Evolutionary conservation across 1,140 invertebrate genomes (phyloP), one percentile per base, ranked within the genome.

Genomic region (Drosophila elegans): DNA sequence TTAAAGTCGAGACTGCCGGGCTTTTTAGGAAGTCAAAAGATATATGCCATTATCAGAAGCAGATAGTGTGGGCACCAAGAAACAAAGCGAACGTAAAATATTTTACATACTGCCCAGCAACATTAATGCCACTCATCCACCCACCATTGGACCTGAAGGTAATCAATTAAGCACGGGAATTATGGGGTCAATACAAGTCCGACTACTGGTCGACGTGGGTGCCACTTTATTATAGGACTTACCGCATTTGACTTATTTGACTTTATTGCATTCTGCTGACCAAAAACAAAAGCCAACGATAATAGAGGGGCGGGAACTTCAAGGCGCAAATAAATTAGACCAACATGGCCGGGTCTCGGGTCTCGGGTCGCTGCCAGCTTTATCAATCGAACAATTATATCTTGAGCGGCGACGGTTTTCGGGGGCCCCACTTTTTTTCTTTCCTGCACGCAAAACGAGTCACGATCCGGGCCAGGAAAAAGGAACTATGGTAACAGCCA

Each of bases 311-410:
- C 78, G 81, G 81, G 51, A 57, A 84, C 81, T 69, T 85, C 56
- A 75, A 78, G 82, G 68, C 69, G 62, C 59, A 78, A 67, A 78
- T 69, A 85, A 86, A 88, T 83, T 88, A 82, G 71, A 83, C 62
- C 77, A 85, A 80, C 81, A 69, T 80, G 57, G 55, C 42, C 36
- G 42, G 36, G 49, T 32, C 29, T 32, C 1, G 16, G 29, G 6
- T 56, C 64, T 69, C 36, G 38, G 64, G 36, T 71, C 68, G 66
- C 42, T 72, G 66, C 60, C 67, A 59, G 45, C 63, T 76, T 82
- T 88, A 83, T 88, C 84, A 89, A 77, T 89, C 67, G 83, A 83
- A 73, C 79, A 83, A 83, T 89, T 89, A 84, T 88, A 69, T 78
- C 63, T 78, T 53, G 46, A 57, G 45, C 59, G 53, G 27, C 44